phyloP scores from a whole-genome alignment of 1,140 invertebrate genomes.

The Trachymyrmex septentrionalis region DNA sequence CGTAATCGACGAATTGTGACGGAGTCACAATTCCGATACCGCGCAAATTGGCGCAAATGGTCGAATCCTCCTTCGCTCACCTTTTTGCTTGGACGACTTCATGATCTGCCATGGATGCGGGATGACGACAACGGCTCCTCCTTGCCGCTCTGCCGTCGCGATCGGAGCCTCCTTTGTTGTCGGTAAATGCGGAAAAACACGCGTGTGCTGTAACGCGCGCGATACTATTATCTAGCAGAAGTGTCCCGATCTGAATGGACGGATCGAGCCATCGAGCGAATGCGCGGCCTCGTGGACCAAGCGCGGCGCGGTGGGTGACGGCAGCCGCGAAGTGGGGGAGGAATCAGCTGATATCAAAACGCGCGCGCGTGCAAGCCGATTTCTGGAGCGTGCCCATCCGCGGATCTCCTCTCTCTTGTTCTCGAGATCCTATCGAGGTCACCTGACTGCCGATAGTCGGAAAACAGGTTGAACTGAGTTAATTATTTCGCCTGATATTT shows the following conservation, averaged over 20 bases:
- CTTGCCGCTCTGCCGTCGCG: not conserved
- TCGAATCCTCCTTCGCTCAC: constrained; percentile 56
- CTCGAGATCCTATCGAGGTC: not conserved
- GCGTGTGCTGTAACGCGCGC: constrained; percentile 10
- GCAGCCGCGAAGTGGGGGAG: constrained; percentile 37
- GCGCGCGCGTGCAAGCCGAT: not conserved
- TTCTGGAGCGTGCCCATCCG: constrained; percentile 1
- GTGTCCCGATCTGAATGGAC: constrained; percentile 1
- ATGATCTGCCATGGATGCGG: constrained; percentile 80
- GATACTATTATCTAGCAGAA: constrained; percentile 69
- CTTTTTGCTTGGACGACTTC: constrained; percentile 77
- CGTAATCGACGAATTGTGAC: not conserved
- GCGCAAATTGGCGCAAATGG: too few relatives aligned
- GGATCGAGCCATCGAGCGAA: not conserved
- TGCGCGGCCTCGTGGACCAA: not conserved
- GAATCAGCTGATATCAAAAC: constrained; percentile 70
- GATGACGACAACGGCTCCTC: not conserved
- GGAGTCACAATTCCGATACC: not conserved
- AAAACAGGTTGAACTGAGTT: not conserved
- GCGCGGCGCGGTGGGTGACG: not conserved
- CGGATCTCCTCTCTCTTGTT: not conserved
- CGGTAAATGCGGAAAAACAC: constrained; percentile 58
- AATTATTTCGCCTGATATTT: not conserved
- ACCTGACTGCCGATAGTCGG: not conserved
- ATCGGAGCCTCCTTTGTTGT: constrained; percentile 52